Percentiles rank a stretch among this genome's conserved stretches.
These are phyloP conservation scores for Adelognathus sp. DNA, from an alignment of 2,888 invertebrate genomes.

Conservation along the genomic window DNA sequence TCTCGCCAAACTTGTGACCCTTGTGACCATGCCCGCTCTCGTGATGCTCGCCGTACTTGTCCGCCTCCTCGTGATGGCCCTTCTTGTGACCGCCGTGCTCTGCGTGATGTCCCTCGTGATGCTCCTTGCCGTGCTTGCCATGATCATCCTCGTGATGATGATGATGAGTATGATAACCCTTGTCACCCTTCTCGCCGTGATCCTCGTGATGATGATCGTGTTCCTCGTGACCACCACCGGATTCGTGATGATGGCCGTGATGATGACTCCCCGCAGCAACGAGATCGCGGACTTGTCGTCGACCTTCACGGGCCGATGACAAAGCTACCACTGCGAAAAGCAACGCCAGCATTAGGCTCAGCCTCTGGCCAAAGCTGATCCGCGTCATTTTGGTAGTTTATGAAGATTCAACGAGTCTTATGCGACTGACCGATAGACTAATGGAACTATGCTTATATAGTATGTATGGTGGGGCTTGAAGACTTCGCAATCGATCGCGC, in stretches of 20 bases:
- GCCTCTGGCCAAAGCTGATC: conserved; percentile 61
- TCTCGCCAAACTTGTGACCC: conserved; percentile 90
- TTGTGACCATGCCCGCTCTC: conserved; percentile 91
- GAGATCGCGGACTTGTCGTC: conserved; percentile 72
- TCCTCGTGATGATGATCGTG: conserved; percentile 86
- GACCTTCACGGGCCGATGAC: conserved; percentile 67
- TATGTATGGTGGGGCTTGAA: conserved; percentile 54
- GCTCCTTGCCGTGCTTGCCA: conserved; percentile 89
- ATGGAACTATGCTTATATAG: conserved; percentile 76
- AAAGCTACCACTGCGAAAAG: conserved; percentile 67
- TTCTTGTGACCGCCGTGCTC: conserved; percentile 86
- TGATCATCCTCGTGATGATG: conserved; percentile 87
- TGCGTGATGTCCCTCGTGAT: conserved; percentile 91
- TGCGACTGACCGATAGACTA: conserved; percentile 72
- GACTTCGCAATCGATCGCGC: conserved; percentile 78
- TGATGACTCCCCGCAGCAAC: conserved; percentile 72
- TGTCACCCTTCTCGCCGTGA: conserved; percentile 83
- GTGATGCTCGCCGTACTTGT: conserved; percentile 85
- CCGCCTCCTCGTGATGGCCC: conserved; percentile 86
- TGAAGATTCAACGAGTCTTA: conserved; percentile 67
- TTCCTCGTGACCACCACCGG: conserved; percentile 87
- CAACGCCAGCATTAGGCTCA: conserved; percentile 69
- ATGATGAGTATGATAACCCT: conserved; percentile 89
- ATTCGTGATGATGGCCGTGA: conserved; percentile 74
- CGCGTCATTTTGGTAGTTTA: conserved; percentile 68